These are phyloP conservation scores for Electrophaes corylata DNA, from an alignment of 2,888 invertebrate species.

Conservation along the genomic window DNA sequence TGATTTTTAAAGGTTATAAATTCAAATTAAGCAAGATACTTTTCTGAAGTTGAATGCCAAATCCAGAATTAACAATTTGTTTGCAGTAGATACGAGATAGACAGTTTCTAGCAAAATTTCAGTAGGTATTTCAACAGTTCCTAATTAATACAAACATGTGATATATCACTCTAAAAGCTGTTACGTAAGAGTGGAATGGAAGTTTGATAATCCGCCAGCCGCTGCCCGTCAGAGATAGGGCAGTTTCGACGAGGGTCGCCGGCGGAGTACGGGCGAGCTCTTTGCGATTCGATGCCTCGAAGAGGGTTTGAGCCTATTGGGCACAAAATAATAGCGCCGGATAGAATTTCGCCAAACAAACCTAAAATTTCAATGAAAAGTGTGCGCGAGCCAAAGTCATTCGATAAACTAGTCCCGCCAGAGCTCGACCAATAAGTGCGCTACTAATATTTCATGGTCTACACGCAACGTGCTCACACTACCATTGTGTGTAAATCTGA, in stretches of 20 bases:
- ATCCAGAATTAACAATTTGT: no score
- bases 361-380: slow-evolving; percentile 54
- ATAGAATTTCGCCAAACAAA: slow-evolving; percentile 41
- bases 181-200: slow-evolving; percentile 15
- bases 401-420: slow-evolving; percentile 50
- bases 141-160: slow-evolving; percentile 1
- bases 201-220: slow-evolving; percentile 70
- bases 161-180: slow-evolving; percentile 7
- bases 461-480: slow-evolving; percentile 61
- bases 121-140: background rate
- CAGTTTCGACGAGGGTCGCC: slow-evolving; percentile 64
- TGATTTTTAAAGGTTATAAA: background rate
- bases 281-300: slow-evolving; percentile 55
- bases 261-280: slow-evolving; percentile 48
- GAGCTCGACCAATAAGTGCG: slow-evolving; percentile 51
- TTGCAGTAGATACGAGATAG: no score
- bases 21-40: no score
- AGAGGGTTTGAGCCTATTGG: slow-evolving; percentile 57
- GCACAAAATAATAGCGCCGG: slow-evolving; percentile 53
- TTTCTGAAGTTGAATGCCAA: no score
- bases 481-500: slow-evolving; percentile 73
- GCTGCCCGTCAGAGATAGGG: slow-evolving; percentile 72
- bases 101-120: background rate
- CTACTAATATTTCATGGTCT: slow-evolving; percentile 69
- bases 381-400: slow-evolving; percentile 46